Evolutionary conservation across 2,113 vertebrate species (phyloP).

Genomic region (Mus pahari): DNA sequence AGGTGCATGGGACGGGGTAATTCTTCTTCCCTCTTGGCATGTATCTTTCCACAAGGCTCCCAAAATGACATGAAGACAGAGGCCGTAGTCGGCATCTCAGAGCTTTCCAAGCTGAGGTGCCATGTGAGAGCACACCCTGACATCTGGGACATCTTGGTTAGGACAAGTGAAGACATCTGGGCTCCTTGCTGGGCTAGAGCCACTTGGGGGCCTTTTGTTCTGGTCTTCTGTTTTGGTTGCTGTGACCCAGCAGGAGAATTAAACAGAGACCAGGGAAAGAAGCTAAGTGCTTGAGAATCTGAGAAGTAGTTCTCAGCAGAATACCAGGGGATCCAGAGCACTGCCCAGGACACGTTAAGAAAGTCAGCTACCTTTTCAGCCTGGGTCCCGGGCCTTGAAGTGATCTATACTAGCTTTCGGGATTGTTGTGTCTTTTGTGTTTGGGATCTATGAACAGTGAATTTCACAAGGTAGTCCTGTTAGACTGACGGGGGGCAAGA

Average conservation of each 20-base stretch:
- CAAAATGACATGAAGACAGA: background rate
- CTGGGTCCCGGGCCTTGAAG: slow-evolving; percentile 46
- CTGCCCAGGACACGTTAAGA: slow-evolving; percentile 67
- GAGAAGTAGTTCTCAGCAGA: slow-evolving; percentile 63
- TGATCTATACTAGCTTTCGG: slow-evolving; percentile 37
- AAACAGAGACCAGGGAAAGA: slow-evolving; percentile 48
- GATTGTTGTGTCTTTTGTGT: slow-evolving; percentile 36
- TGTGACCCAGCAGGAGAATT: background rate
- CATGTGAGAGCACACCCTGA: background rate
- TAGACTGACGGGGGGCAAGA: background rate
- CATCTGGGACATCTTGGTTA: fast-evolving
- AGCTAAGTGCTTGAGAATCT: slow-evolving; percentile 76
- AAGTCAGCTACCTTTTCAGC: slow-evolving; percentile 62
- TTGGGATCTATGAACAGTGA: background rate
- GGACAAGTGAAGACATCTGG: background rate
- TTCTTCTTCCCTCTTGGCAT: fast-evolving
- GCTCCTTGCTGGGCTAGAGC: background rate
- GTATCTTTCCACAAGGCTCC: background rate
- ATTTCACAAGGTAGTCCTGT: background rate
- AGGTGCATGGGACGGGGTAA: background rate
- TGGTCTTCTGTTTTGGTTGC: background rate
- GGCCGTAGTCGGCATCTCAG: background rate
- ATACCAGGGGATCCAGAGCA: slow-evolving; percentile 68
- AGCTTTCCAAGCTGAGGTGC: background rate
- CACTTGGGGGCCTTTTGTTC: background rate